These are phyloP conservation scores for Tipula unca DNA, from an alignment of 2,888 invertebrate genomes.

Conservation along the genomic window DNA sequence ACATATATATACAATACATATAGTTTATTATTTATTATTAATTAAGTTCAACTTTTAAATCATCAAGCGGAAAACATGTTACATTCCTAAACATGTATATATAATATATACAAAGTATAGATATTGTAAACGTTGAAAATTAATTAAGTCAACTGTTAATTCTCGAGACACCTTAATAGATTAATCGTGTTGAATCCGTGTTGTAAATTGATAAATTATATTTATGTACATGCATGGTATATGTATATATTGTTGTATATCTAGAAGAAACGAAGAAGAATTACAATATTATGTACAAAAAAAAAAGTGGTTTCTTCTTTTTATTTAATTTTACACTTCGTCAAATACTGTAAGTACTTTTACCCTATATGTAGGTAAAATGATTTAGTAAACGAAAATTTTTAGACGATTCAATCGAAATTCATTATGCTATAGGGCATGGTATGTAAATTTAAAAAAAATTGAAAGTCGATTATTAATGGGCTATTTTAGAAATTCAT, in stretches of 20 bases:
- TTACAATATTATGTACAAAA: not conserved
- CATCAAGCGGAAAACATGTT: not conserved
- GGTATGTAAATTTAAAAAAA: not conserved
- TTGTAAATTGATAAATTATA: constrained; percentile 3
- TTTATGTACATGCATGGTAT: not conserved
- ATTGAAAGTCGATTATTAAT: not conserved
- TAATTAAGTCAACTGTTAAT: not conserved
- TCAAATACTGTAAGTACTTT: not conserved
- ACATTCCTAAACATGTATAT: not conserved
- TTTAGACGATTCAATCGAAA: not conserved
- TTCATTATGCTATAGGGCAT: not conserved
- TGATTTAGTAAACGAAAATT: not conserved
- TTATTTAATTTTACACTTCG: not conserved
- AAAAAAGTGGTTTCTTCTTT: not conserved
- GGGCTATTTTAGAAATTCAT: not conserved
- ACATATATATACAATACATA: no score
- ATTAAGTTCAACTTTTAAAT: not conserved
- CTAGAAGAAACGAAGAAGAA: not conserved
- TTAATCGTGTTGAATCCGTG: constrained; percentile 4
- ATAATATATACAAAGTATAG: not conserved
- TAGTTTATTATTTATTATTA: no score
- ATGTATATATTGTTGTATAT: not conserved
- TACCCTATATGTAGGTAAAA: not conserved
- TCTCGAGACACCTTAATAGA: not conserved
- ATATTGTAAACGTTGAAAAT: not conserved